phyloP scores from a whole-genome alignment of 2,797 vertebrate genomes.

The Thamnophis elegans region DNA sequence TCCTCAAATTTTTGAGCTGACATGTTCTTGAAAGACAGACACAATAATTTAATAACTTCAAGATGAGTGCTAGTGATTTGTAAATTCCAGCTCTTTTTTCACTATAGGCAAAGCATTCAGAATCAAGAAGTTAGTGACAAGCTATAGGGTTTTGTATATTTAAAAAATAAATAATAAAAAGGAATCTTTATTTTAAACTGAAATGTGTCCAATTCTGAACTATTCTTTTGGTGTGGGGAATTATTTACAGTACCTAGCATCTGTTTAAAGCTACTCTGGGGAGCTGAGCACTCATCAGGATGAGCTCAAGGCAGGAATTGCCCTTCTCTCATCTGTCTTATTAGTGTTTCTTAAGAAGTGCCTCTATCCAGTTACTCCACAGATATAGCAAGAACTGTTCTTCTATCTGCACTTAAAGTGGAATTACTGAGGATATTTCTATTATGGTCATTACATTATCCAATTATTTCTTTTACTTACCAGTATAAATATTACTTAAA shows the following conservation, averaged over 20 bases:
- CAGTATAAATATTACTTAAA: slow-evolving; percentile 2
- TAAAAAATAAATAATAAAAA: slow-evolving; percentile 6
- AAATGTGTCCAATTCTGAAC: neutral
- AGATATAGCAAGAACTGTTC: neutral
- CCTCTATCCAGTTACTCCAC: neutral
- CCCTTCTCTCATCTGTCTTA: neutral
- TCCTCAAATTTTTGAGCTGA: neutral
- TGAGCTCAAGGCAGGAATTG: neutral
- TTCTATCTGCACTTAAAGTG: neutral
- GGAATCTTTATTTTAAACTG: neutral
- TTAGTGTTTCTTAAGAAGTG: neutral
- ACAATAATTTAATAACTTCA: neutral
- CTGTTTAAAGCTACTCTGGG: neutral
- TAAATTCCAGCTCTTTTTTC: neutral
- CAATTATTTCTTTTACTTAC: neutral
- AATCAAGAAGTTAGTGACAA: neutral
- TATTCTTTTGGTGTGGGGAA: slow-evolving; percentile 2
- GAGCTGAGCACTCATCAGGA: neutral
- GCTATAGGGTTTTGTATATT: neutral
- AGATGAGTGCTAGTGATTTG: neutral
- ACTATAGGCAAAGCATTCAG: neutral
- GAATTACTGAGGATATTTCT: neutral
- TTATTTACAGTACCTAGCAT: slow-evolving; percentile 19
- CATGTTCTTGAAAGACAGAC: neutral
- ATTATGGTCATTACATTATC: neutral